phyloP scores from a whole-genome alignment of 1,140 invertebrate species.

The Drosophila pseudoananassae region DNA sequence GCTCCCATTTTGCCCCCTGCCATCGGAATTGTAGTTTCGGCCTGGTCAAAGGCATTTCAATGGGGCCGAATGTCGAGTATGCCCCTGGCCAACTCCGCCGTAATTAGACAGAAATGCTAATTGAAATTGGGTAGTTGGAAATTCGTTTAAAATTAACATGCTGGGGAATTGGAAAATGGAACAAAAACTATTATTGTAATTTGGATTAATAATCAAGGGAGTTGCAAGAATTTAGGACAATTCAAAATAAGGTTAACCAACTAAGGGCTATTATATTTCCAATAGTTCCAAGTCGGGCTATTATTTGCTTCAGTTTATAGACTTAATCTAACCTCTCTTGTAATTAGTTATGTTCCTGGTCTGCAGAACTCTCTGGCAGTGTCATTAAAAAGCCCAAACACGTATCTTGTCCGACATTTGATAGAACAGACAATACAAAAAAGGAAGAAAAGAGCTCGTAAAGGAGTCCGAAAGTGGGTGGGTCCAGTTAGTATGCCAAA shows the following conservation, averaged over 20 bases:
- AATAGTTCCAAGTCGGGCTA: background rate
- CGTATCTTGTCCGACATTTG: conserved; percentile 64
- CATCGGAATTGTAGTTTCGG: conserved; percentile 60
- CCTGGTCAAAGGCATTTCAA: conserved; percentile 70
- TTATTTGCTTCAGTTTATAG: background rate
- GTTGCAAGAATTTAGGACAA: background rate
- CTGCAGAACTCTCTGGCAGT: conserved; percentile 3
- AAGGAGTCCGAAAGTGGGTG: conserved; percentile 42
- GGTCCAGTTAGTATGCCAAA: conserved; percentile 50
- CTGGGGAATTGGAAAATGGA: conserved; percentile 17
- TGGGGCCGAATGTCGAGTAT: conserved; percentile 41
- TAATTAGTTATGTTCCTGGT: conserved; percentile 45
- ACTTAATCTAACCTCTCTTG: conserved; percentile 5
- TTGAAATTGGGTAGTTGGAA: conserved; percentile 40
- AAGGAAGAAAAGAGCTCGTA: conserved; percentile 50
- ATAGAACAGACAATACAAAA: conserved; percentile 43
- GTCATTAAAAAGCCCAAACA: conserved; percentile 70
- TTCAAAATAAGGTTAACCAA: background rate
- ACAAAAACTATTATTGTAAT: background rate
- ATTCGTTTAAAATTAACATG: conserved; percentile 12
- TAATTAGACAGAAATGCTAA: conserved; percentile 49
- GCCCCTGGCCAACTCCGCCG: conserved; percentile 23
- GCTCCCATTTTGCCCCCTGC: conserved; percentile 2
- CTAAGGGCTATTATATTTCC: too few relatives aligned
- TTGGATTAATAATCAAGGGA: background rate